These are phyloP conservation scores for Intellagama lesueurii DNA, from an alignment of 2,797 vertebrate species.

Conservation along the genomic window DNA sequence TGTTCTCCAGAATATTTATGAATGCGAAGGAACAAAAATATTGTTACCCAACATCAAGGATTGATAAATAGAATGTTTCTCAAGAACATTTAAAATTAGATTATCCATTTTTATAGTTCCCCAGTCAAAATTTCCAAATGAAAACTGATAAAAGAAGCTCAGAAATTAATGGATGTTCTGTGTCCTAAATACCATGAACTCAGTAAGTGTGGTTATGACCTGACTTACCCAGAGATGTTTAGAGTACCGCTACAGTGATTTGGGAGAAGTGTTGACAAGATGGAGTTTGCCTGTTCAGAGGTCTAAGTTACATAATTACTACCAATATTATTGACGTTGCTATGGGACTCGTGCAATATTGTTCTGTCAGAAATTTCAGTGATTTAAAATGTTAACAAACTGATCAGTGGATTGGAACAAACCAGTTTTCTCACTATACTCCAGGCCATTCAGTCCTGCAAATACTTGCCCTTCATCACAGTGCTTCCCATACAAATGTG, in stretches of 20 bases:
- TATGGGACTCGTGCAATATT: not conserved
- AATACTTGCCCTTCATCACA: not conserved
- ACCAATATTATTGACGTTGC: not conserved
- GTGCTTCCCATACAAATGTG: not conserved
- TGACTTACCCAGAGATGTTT: too few relatives aligned
- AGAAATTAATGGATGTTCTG: not conserved
- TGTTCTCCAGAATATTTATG: not conserved
- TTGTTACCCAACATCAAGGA: not conserved
- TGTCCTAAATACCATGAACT: not conserved
- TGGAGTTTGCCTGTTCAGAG: not conserved
- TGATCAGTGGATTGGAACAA: not conserved
- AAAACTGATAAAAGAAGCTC: not conserved
- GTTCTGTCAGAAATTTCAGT: not conserved
- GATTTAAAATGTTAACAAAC: not conserved
- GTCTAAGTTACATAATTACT: not conserved
- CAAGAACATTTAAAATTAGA: conserved; percentile 10
- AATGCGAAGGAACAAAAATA: not conserved
- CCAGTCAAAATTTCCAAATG: not conserved
- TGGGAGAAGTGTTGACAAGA: too few relatives aligned
- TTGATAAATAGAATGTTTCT: not conserved
- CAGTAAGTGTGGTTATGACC: not conserved
- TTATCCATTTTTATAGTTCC: conserved; percentile 6
- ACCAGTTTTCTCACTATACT: not conserved
- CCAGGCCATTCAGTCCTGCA: not conserved
- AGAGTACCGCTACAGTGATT: too few relatives aligned